These are phyloP conservation scores for fruit fly (Drosophila melanogaster) DNA, from an alignment of 1,140 invertebrate genomes.

Conservation along the genomic window DNA sequence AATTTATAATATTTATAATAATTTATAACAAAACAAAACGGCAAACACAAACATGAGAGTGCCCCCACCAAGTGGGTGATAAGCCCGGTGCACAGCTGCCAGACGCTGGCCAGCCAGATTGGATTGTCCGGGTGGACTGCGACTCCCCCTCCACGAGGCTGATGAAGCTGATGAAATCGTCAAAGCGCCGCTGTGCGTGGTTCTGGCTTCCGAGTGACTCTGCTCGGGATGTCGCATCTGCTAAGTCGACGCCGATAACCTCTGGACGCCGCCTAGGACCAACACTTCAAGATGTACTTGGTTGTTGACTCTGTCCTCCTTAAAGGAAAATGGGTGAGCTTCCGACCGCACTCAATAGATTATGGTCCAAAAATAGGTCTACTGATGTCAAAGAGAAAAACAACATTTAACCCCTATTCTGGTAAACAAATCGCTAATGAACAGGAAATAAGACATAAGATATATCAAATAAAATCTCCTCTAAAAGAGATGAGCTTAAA, in stretches of 20 bases:
- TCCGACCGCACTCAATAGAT: not conserved
- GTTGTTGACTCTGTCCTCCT: conserved; percentile 37
- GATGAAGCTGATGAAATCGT: conserved; percentile 58
- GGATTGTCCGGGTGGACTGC: conserved; percentile 23
- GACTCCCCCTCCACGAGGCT: conserved; percentile 38
- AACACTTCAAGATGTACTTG: conserved; percentile 24
- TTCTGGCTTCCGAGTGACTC: not conserved
- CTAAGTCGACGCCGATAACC: conserved; percentile 23
- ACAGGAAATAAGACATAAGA: too few species aligned
- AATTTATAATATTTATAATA: conserved; percentile 53
- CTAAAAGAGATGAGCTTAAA: too few species aligned
- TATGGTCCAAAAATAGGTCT: not conserved
- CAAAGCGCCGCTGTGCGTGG: conserved; percentile 31
- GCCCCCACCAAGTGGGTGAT: conserved; percentile 36
- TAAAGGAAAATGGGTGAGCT: conserved; percentile 4
- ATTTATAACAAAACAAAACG: conserved; percentile 60
- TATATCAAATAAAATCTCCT: too few species aligned
- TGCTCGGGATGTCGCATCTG: conserved; percentile 9
- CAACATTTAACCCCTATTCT: not conserved
- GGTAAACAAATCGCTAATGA: not conserved
- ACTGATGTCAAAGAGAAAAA: not conserved
- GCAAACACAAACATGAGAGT: conserved; percentile 31
- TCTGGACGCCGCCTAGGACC: conserved; percentile 4
- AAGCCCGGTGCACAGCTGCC: conserved; percentile 40
- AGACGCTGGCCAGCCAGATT: conserved; percentile 45